A percentile compares a stretch with the other conserved stretches of the same genome.
These are phyloP conservation scores for Beroe ovata DNA, from an alignment of 37 sponge, comb jelly and placozoan species.

Conservation along the genomic window DNA sequence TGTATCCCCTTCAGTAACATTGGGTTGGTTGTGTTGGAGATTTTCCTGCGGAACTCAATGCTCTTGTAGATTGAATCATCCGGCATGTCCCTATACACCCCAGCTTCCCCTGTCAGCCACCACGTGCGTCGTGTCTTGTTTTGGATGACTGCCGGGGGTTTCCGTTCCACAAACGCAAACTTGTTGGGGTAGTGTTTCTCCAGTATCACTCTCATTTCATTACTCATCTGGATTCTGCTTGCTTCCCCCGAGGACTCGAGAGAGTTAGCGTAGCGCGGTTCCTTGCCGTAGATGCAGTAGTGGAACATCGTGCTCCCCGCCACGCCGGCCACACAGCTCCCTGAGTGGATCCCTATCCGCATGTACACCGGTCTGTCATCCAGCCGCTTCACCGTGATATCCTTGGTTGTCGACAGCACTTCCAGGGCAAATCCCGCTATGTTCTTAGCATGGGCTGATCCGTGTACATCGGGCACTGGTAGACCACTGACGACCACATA, in stretches of 20 bases:
- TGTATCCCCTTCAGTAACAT: slow-evolving; percentile 7
- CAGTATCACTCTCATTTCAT: slow-evolving; percentile 40
- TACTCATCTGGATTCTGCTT: slow-evolving; percentile 51
- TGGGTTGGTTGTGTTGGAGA: slow-evolving; percentile 32
- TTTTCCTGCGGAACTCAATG: background rate
- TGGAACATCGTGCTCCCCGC: slow-evolving; percentile 44
- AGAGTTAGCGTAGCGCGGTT: slow-evolving; percentile 48
- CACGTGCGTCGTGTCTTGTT: slow-evolving; percentile 12
- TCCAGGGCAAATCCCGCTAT: slow-evolving; percentile 54
- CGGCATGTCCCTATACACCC: slow-evolving; percentile 38
- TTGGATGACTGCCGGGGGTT: background rate
- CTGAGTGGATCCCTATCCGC: slow-evolving; percentile 59
- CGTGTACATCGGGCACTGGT: slow-evolving; percentile 45
- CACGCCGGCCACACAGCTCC: slow-evolving; percentile 54
- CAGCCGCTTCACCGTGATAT: slow-evolving; percentile 19
- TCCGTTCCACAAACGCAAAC: slow-evolving; percentile 19
- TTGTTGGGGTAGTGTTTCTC: background rate
- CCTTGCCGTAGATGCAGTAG: slow-evolving; percentile 59
- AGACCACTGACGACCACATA: slow-evolving; percentile 60
- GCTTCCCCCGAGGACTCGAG: slow-evolving; percentile 51
- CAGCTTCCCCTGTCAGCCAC: slow-evolving; percentile 57
- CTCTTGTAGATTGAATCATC: background rate
- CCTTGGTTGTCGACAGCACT: slow-evolving; percentile 51
- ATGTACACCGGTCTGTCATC: slow-evolving; percentile 42
- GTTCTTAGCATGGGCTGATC: slow-evolving; percentile 29